Base-by-base conservation (phyloP, 2,888 invertebrate genomes). In the Caenorhabditis virilis region DNA sequence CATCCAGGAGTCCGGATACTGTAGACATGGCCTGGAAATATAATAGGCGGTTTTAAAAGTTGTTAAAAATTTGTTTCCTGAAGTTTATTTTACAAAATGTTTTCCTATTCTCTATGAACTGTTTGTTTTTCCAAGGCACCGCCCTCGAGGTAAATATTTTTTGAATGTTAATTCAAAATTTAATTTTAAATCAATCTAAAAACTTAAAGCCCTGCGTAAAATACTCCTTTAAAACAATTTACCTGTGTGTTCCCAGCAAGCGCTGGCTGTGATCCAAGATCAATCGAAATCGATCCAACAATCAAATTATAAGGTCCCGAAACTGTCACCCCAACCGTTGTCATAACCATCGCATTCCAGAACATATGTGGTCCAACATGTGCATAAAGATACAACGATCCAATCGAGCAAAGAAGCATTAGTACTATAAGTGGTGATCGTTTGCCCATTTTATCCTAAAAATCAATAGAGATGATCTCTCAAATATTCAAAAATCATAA, bases 1-100 rank as follows among this genome's bases (percentile, higher is more conserved):
- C 86, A 76, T 86, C 86, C 46, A 86, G 81, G 33, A 86, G 84
- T 16, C 86, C 86, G 18, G 86, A 85, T 5, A 86, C 86, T 1
- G 86, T 86, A 4, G 85, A 84, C 75, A 86, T 77, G 2, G 85
- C 86, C 72, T 84, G 80, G 56, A 56, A 39, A 30, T 30, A 6
- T 13, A 30, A 30, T 30, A 9, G 30, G n/a, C n/a, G n/a, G n/a
- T n/a, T n/a, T n/a, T n/a, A n/a, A n/a, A n/a, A 30, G 13, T 30
- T 30, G 30, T 30, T 9, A 30, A 30, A 30, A 9, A 30, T 30
- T 30, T 6, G 6, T 30, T 30, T 30, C 13, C 13, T 30, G 30
- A 5, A 22, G n/a, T n/a, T n/a, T n/a, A n/a, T n/a, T n/a, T n/a
- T n/a, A n/a, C n/a, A n/a, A n/a, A n/a, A n/a, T n/a, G n/a, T n/a